Conservation (phyloP, 2,113 vertebrate species). For the Pandion haliaetus region DNA sequence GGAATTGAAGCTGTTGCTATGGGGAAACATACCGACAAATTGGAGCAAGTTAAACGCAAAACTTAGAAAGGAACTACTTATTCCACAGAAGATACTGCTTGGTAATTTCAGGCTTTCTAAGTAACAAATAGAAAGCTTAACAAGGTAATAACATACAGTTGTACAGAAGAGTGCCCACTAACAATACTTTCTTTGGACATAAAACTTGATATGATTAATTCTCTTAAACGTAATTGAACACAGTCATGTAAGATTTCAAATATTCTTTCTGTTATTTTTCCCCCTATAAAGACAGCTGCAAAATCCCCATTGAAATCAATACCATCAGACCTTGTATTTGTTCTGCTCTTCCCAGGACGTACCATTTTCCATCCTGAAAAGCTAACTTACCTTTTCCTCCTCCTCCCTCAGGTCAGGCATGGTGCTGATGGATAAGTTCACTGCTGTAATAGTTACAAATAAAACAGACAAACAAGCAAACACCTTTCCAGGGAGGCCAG, state of each 20-base stretch:
- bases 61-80: background rate
- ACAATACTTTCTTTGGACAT: background rate
- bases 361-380: constrained; percentile 3
- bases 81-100: background rate
- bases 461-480: constrained; percentile 96
- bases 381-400: constrained; percentile 88
- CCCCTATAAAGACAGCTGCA: background rate
- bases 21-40: background rate
- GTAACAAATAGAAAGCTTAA: background rate
- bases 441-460: constrained; percentile 95
- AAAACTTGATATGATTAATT: background rate
- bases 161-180: background rate
- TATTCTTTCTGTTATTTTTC: background rate
- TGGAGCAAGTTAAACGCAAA: constrained; percentile 24
- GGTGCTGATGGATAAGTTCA: constrained; percentile 98
- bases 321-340: background rate
- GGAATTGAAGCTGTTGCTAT: constrained; percentile 12
- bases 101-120: background rate
- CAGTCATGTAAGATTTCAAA: background rate
- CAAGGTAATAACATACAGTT: background rate
- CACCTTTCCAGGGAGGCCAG: constrained; percentile 95
- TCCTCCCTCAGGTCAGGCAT: constrained; percentile 94
- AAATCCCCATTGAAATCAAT: background rate
- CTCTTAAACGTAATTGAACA: background rate
- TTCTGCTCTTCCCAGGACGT: background rate